These are phyloP conservation scores for Diorhabda sublineata DNA, from an alignment of 1,140 invertebrate species.

Conservation along the genomic window DNA sequence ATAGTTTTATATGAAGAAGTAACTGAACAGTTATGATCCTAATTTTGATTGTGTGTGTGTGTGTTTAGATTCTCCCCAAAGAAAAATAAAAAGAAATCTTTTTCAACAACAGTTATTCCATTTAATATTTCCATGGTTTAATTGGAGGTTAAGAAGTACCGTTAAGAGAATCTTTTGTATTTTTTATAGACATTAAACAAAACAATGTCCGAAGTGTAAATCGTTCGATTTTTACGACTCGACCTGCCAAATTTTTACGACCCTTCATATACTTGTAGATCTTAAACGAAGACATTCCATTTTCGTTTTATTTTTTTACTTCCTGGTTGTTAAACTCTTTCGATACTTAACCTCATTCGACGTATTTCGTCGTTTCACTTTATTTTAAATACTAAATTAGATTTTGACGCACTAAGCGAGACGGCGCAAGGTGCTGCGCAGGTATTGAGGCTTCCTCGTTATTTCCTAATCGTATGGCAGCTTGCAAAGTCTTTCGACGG, in stretches of 20 bases:
- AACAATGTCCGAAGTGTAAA: constrained; percentile 15
- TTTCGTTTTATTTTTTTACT: not conserved
- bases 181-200: constrained; percentile 20
- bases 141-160: not conserved
- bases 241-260: constrained; percentile 19
- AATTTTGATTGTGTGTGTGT: too few relatives aligned
- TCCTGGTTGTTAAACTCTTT: not conserved
- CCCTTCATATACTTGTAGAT: constrained; percentile 7
- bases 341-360: not conserved
- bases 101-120: not conserved
- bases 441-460: not conserved
- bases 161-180: constrained; percentile 17
- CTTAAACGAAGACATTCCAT: not conserved
- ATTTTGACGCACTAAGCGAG: not conserved
- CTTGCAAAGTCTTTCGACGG: not conserved
- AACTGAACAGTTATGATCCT: too few relatives aligned
- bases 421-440: not conserved
- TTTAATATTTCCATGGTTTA: not conserved
- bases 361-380: too few relatives aligned
- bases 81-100: too few relatives aligned
- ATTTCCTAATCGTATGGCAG: not conserved
- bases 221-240: constrained; percentile 18
- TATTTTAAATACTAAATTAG: too few relatives aligned
- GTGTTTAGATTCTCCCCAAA: too few relatives aligned
- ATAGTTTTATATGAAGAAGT: too few relatives aligned